Evolutionary conservation across 2,113 vertebrate species (phyloP).

Genomic region (Caloenas nicobarica): DNA sequence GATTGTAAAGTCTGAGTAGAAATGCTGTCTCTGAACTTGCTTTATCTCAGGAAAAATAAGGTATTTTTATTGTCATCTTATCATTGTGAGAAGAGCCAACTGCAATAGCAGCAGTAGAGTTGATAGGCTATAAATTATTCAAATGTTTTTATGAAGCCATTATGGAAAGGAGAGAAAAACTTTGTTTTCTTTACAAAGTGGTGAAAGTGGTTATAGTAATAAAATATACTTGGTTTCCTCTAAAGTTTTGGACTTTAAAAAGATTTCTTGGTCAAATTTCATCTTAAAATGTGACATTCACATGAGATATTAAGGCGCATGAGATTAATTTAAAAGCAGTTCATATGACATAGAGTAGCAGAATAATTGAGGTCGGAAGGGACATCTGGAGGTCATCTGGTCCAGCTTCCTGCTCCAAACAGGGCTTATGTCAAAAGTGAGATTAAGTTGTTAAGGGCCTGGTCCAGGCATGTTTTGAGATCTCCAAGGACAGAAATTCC

Average conservation of each 20-base stretch:
- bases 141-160: neutral
- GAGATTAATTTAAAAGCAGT: neutral
- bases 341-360: neutral
- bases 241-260: neutral
- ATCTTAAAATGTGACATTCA: neutral
- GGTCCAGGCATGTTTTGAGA: neutral
- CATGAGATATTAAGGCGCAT: neutral
- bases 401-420: neutral
- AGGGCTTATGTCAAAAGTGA: neutral
- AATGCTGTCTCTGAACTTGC: neutral
- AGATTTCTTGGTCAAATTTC: neutral
- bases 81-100: neutral
- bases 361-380: neutral
- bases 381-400: neutral
- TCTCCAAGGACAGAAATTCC: neutral
- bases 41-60: neutral
- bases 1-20: neutral
- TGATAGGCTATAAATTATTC: neutral
- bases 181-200: neutral
- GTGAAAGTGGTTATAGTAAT: neutral
- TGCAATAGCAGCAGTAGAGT: neutral
- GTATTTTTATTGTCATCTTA: neutral
- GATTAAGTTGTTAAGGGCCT: neutral
- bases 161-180: neutral
- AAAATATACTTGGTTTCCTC: neutral